Evolutionary conservation across 2,888 invertebrate genomes (phyloP).

Genomic region (Orthosia cruda): DNA sequence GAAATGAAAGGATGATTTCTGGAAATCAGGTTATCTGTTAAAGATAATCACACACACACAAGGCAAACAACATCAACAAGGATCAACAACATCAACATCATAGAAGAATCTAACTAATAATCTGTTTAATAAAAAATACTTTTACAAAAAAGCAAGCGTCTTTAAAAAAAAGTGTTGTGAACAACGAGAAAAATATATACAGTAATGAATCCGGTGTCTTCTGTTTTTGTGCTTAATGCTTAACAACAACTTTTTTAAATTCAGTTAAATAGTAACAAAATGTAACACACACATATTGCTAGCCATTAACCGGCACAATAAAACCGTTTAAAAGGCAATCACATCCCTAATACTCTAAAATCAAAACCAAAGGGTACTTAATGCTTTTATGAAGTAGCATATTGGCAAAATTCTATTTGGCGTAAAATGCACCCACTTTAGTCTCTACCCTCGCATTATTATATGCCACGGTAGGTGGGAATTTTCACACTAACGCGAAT

Average conservation of each 20-base stretch:
- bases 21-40: not conserved
- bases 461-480: conserved; percentile 56
- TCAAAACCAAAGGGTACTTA: conserved; percentile 54
- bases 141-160: no score
- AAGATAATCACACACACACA: no score
- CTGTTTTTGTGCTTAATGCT: no score
- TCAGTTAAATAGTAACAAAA: not conserved
- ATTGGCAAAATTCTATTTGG: conserved; percentile 66
- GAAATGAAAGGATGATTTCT: not conserved
- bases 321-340: conserved; percentile 47
- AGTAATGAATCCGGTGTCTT: no score
- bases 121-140: not conserved
- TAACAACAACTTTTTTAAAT: not conserved
- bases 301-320: conserved; percentile 17
- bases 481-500: conserved; percentile 69
- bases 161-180: no score
- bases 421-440: conserved; percentile 68
- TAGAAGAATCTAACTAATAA: conserved; percentile 1
- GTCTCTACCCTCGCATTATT: conserved; percentile 61
- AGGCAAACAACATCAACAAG: no score
- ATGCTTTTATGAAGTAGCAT: conserved; percentile 64
- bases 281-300: not conserved
- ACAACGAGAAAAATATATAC: no score
- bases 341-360: conserved; percentile 46
- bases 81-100: no score